Conservation (phyloP, 2,797 vertebrate species). For the Agapornis canus region DNA sequence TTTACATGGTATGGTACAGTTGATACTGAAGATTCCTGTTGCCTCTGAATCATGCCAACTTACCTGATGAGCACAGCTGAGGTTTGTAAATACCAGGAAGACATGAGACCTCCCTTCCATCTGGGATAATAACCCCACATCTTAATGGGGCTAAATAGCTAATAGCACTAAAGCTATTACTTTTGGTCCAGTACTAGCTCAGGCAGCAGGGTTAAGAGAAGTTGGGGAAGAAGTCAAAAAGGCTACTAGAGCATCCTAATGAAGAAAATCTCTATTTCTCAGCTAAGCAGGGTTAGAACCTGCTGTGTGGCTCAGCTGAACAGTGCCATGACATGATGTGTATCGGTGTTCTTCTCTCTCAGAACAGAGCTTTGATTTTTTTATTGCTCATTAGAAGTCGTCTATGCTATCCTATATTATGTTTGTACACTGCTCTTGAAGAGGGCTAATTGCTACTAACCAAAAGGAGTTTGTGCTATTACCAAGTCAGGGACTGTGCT, state of each 20-base stretch:
- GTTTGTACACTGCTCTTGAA: background rate
- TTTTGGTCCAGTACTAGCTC: background rate
- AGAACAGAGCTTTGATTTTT: background rate
- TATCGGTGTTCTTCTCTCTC: background rate
- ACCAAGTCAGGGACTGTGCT: background rate
- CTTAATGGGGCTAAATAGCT: background rate
- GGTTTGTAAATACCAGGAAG: background rate
- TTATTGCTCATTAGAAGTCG: background rate
- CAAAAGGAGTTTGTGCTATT: background rate
- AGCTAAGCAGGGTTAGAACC: background rate
- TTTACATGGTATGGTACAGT: background rate
- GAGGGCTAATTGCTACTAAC: fast-evolving
- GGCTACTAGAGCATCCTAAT: background rate
- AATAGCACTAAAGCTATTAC: background rate
- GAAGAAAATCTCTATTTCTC: background rate
- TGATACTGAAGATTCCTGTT: background rate
- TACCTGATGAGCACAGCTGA: background rate
- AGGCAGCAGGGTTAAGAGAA: background rate
- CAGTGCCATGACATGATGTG: too few species aligned
- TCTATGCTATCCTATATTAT: fast-evolving
- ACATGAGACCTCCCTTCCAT: background rate
- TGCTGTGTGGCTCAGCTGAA: background rate
- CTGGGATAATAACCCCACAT: background rate
- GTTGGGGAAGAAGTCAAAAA: background rate
- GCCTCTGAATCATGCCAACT: background rate